Evolutionary conservation across 2,888 invertebrate species (phyloP).

Genomic region (Ornithoptera alexandrae): DNA sequence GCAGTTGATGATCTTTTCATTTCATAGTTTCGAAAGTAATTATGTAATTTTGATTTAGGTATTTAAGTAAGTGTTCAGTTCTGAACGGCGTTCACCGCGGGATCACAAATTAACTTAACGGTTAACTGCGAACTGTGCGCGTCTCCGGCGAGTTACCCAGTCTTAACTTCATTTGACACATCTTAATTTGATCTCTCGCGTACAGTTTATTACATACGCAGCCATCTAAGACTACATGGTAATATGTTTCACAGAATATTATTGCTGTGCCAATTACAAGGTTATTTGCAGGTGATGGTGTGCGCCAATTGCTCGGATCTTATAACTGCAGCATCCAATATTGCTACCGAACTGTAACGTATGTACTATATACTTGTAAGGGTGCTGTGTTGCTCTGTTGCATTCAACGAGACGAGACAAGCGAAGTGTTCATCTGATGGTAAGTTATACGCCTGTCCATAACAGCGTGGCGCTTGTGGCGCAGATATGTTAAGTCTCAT

Average conservation of each 20-base stretch:
- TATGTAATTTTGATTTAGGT: background rate
- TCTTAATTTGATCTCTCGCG: constrained; percentile 51
- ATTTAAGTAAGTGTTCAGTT: constrained; percentile 43
- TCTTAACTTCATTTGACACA: constrained; percentile 57
- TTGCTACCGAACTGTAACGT: no score
- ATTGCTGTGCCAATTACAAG: background rate
- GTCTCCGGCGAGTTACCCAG: constrained; percentile 48
- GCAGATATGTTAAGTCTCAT: no score
- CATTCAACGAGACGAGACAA: no score
- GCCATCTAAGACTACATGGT: constrained; percentile 3
- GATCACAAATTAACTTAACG: constrained; percentile 56
- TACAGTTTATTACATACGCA: constrained; percentile 21
- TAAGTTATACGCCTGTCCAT: no score
- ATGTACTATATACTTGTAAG: no score
- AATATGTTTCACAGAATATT: constrained; percentile 5
- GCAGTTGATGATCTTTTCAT: no score
- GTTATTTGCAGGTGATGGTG: background rate
- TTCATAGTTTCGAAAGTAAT: no score
- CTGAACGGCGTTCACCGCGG: constrained; percentile 46
- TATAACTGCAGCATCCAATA: no score
- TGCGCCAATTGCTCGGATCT: no score
- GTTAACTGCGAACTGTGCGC: constrained; percentile 32
- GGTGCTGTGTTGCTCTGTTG: no score
- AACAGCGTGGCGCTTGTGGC: no score
- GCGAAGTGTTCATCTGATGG: no score